Evolutionary conservation across 1,140 invertebrate genomes (phyloP), one percentile per base, ranked within the genome.

Genomic region (Procambarus clarkii): DNA sequence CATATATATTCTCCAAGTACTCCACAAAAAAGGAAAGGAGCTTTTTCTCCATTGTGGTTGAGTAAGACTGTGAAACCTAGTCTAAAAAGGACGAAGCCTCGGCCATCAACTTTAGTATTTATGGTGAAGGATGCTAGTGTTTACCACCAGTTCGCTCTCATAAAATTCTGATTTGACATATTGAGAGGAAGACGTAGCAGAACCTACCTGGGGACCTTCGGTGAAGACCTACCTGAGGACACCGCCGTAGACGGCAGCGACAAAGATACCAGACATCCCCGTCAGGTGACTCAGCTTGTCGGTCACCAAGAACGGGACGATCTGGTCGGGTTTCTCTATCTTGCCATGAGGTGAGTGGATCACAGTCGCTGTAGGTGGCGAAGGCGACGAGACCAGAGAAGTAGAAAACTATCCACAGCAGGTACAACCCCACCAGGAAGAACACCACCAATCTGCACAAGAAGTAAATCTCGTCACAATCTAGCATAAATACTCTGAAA

Each of bases 271-370:
- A 13, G 78, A 7, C 79, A 88, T 34, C 3, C 87, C 87, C 7
- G 87, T 77, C 2, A 80, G 54, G 60, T 46, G 34, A 1, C 58
- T 34, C 48, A 88, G 18, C 78, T 88, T 88, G 44, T 81, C 77
- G 15, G 46, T 77, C 15, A 88, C 77, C 11, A 88, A 54, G 60
- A 45, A 88, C 9, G 87, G 87, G 15, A 88, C 34, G 58, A 88
- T 88, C 78, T 88, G 87, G 87, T 88, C 87, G 1, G 77, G 48
- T 34, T 88, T 81, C 9, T 88, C 79, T 21, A 88, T 88, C 78
- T 69, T 54, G 60, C 78, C 78, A n/a, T 1, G 60, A 80, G 8
- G 78, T n/a, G n/a, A 81, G 13, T 2, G 87, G 87, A 13, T 88
- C 87, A 50, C 87, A 88, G 54, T 60, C 58, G 34, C 34, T 46